A percentile compares a stretch with the other conserved stretches of the same genome.
phyloP scores from a whole-genome alignment of 1,140 invertebrate species.

The Protaetia brevitarsis region DNA sequence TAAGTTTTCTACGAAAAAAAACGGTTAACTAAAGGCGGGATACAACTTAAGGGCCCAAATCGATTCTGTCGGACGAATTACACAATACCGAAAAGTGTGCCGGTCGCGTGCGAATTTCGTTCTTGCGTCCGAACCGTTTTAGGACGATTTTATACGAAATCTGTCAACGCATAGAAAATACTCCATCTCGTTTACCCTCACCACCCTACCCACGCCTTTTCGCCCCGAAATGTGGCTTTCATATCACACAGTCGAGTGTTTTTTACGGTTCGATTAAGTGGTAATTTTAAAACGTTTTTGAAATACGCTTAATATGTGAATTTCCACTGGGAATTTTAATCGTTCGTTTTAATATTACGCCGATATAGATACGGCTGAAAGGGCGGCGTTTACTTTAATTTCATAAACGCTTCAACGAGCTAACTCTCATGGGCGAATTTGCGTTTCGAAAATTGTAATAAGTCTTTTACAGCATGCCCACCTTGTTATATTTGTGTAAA shows the following conservation, averaged over 20 bases:
- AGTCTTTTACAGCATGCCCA: too few relatives aligned
- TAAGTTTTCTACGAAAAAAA: background rate
- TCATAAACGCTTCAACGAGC: too few relatives aligned
- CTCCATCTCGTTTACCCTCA: background rate
- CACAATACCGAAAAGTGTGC: background rate
- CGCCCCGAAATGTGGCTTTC: background rate
- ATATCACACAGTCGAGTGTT: background rate
- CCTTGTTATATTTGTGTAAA: too few relatives aligned
- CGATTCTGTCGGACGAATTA: background rate
- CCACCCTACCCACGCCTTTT: background rate
- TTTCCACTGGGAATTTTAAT: background rate
- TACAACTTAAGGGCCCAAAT: background rate
- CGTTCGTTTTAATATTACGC: too few relatives aligned
- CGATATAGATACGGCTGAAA: too few relatives aligned
- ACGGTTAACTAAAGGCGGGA: background rate
- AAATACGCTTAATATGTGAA: background rate
- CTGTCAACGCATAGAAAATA: background rate
- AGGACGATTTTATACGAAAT: background rate
- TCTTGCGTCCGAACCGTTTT: background rate
- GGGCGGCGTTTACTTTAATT: too few relatives aligned
- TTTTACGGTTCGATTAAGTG: conserved; percentile 3
- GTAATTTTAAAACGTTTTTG: background rate
- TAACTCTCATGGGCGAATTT: too few relatives aligned
- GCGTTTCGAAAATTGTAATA: too few relatives aligned
- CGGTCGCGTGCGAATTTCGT: background rate